Evolutionary conservation across 2,113 vertebrate species (phyloP), one percentile per base, ranked within the genome.

Genomic region (Scomber scombrus): DNA sequence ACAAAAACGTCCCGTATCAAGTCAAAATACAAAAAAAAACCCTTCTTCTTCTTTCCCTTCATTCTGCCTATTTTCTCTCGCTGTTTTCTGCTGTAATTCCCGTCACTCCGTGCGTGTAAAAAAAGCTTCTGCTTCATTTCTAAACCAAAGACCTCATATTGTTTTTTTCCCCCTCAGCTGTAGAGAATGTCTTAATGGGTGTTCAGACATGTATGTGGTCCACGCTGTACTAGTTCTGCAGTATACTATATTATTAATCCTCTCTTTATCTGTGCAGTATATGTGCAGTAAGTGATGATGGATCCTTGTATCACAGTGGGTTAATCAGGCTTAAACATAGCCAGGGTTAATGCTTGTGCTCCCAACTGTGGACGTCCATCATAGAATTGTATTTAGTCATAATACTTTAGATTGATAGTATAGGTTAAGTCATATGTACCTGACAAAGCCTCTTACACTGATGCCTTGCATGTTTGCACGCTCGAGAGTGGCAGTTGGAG

Each of bases 271-370:
- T 76, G 46, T 75, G 7, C 19, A 12, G 49, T 79, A 12, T 45
- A 10, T 75, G 19, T 70, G 52, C 66, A 69, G 45, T 79, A 66
- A 87, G 71, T 85, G 61, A 76, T 21, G 50, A 69, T 47, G 57
- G 78, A 84, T 71, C 51, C 54, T 26, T 49, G 77, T 65, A 76
- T 79, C 70, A 23, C 64, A n/a, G 64, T 46, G 10, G 63, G 63
- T 85, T 88, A 85, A 86, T 83, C 78, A 15, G 81, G 87, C 78
- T 91, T 89, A 82, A 80, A 68, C 77, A 55, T 65, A 54, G n/a
- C 66, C 7, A 13, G 21, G 16, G 43, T 85, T 71, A 70, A 83
- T 85, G 57, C 64, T 71, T 82, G 69, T 58, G 67, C 56, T n/a
- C 62, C 66, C 3, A 2, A 45, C 79, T 76, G 55, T 43, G 19